Evolutionary conservation across 2,113 vertebrate species (phyloP).

Genomic region (Gymnocephalus cernua): DNA sequence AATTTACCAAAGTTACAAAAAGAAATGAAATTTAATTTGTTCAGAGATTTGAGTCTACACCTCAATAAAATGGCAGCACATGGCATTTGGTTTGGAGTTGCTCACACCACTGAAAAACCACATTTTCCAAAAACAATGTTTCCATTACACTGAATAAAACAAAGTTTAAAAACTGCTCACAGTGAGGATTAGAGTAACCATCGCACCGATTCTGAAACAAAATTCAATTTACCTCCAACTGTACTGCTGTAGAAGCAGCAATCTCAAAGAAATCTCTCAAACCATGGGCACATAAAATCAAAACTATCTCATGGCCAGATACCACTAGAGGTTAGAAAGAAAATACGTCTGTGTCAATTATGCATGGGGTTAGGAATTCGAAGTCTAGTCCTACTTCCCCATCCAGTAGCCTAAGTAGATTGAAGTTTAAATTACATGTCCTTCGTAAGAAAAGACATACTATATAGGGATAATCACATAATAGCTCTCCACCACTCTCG

Average conservation of each 20-base stretch:
- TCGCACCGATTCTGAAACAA: not conserved
- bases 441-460: not conserved
- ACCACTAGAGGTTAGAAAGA: not conserved
- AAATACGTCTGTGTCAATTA: not conserved
- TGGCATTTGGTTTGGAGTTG: not conserved
- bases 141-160: not conserved
- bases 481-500: not conserved
- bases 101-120: not conserved
- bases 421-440: not conserved
- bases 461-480: not conserved
- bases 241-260: not conserved
- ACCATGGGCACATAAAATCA: not conserved
- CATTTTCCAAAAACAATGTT: not conserved
- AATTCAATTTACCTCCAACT: not conserved
- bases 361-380: not conserved
- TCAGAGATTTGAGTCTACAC: not conserved
- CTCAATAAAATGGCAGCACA: not conserved
- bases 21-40: not conserved
- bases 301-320: not conserved
- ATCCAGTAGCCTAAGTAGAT: not conserved
- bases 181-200: not conserved
- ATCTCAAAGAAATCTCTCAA: not conserved
- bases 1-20: not conserved
- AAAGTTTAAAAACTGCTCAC: not conserved
- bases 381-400: not conserved